Evolutionary conservation across 2,797 vertebrate species (phyloP).

Genomic region (Scolopax rusticola): DNA sequence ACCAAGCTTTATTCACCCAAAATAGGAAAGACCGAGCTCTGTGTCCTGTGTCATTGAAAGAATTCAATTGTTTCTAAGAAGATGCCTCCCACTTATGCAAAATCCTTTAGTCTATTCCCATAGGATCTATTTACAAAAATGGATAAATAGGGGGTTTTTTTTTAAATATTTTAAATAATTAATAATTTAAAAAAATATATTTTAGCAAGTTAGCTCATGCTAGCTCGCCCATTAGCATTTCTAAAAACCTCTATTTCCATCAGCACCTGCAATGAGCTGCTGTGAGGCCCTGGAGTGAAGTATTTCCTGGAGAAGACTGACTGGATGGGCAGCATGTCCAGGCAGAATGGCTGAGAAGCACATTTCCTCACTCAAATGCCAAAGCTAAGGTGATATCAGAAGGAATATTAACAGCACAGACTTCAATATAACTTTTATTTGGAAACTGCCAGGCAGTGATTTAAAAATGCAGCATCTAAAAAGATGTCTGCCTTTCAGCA

Average conservation of each 20-base stretch:
- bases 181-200: background rate
- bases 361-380: background rate
- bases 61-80: background rate
- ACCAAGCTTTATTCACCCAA: background rate
- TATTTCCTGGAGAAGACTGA: background rate
- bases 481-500: constrained; percentile 7
- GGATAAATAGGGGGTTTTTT: background rate
- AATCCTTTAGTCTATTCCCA: background rate
- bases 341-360: background rate
- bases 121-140: background rate
- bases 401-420: background rate
- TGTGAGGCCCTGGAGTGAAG: background rate
- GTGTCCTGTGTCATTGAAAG: background rate
- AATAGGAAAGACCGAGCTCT: background rate
- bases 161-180: too few relatives aligned
- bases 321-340: background rate
- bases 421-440: background rate
- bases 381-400: background rate
- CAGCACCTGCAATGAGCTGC: background rate
- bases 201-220: background rate
- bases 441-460: background rate
- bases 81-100: background rate
- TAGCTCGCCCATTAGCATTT: background rate
- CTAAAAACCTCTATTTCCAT: background rate
- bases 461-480: constrained; percentile 11